phyloP scores from a whole-genome alignment of 2,113 vertebrate genomes.

The Psammodynastes pulverulentus region DNA sequence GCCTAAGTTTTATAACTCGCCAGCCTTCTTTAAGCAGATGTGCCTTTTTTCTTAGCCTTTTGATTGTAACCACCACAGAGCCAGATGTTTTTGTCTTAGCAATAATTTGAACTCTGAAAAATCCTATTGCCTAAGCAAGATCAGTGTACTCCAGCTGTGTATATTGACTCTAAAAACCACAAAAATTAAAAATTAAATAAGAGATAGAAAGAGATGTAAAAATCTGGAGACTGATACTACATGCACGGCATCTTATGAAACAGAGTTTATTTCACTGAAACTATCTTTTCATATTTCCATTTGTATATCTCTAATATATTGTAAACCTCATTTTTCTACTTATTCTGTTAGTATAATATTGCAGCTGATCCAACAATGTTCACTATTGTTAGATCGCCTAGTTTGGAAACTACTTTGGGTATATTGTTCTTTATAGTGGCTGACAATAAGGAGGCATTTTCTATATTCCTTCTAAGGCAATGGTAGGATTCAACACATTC shows the following conservation, averaged over 20 bases:
- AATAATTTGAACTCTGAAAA: neutral
- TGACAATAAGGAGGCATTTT: neutral
- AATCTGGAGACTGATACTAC: neutral
- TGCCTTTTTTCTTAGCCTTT: neutral
- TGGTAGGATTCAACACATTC: too few species aligned
- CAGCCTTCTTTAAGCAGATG: neutral
- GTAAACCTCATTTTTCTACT: neutral
- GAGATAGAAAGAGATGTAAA: neutral
- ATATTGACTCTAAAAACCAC: neutral
- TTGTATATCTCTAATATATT: neutral
- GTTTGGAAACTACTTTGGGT: neutral
- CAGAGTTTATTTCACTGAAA: neutral
- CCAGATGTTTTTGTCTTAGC: neutral
- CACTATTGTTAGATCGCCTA: too few species aligned
- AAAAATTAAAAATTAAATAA: neutral
- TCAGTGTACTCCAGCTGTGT: neutral
- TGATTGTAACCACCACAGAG: neutral
- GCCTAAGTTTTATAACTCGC: neutral
- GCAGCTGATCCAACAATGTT: too few species aligned
- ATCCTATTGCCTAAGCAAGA: neutral
- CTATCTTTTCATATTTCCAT: conserved; percentile 6
- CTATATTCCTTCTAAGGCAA: neutral
- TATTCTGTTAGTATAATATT: neutral
- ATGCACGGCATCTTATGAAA: neutral
- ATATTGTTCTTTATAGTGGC: neutral